Evolutionary conservation across 2,113 vertebrate genomes (phyloP), one percentile per base, ranked within the genome.

Genomic region (Callithrix jacchus): DNA sequence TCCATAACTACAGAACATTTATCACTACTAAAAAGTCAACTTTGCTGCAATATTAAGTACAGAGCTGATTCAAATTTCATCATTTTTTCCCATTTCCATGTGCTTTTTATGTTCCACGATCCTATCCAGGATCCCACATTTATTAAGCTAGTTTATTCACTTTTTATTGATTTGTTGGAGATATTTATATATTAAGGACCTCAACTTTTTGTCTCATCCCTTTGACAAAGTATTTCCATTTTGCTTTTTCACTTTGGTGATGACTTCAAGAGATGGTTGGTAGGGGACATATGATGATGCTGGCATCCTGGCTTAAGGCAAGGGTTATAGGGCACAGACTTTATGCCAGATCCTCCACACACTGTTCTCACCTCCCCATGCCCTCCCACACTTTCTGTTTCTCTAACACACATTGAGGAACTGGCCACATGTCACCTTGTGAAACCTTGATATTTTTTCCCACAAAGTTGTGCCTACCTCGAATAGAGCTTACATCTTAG

Each of bases 121-220:
- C 8, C 52, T 42, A 2, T 23, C 54, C 30, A 52, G 40, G n/a
- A 54, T 9, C n/a, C 56, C 35, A n/a, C 47, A 58, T 68, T 58
- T 47, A 82, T 49, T 25, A 80, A 66, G 73, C n/a, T 37, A n/a
- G 16, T 47, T 25, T 1, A 6, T 87, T 54, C 30, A 56, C 40
- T 54, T 86, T 35, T 71, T 45, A 32, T 23, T 89, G 86, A 52
- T 81, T 93, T 80, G 20, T 27, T 40, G 54, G 66, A 54, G 45
- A 73, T 74, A 45, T 93, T 91, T 93, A 30, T 30, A 56, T 91
- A 76, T 64, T 14, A 74, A 90, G 87, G 87, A 80, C n/a, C 27
- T 52, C 32, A 40, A 5, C 2, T 4, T 74, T 77, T 84, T 18
- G 27, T 13, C 10, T 49, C 1, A 9, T n/a, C n/a, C n/a, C n/a